These are phyloP conservation scores for Ciconia nigra DNA, from an alignment of 2,797 vertebrate genomes.

Conservation along the genomic window DNA sequence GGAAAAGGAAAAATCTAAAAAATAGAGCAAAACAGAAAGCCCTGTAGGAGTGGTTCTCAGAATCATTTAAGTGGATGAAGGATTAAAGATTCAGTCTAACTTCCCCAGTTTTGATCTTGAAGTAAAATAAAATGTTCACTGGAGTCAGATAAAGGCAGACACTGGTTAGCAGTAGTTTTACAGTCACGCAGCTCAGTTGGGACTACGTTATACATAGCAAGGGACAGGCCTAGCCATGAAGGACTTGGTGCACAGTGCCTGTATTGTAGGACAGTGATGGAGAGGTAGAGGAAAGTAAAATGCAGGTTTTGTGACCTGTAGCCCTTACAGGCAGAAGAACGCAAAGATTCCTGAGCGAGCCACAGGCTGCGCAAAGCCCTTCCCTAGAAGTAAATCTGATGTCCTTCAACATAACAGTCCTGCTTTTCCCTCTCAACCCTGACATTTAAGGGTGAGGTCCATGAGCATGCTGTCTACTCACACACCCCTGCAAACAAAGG, in stretches of 20 bases:
- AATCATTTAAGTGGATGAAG: not conserved
- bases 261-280: not conserved
- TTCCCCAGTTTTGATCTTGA: not conserved
- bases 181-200: not conserved
- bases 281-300: not conserved
- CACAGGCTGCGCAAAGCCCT: not conserved
- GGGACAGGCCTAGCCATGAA: not conserved
- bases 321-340: not conserved
- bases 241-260: not conserved
- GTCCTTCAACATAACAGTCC: not conserved
- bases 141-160: not conserved
- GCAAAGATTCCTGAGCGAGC: not conserved
- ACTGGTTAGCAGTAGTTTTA: not conserved
- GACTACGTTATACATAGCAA: not conserved
- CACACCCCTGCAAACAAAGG: rapidly evolving
- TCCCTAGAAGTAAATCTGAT: not conserved
- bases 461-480: not conserved
- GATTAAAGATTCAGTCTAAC: not conserved
- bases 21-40: not conserved
- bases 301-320: not conserved
- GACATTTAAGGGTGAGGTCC: not conserved
- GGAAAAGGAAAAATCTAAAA: not conserved
- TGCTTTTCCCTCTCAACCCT: not conserved
- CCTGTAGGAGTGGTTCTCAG: not conserved
- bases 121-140: not conserved